Evolutionary conservation across 2,888 invertebrate genomes (phyloP), one percentile per base, ranked within the genome.

Genomic region (Parascotia fuliginaria): DNA sequence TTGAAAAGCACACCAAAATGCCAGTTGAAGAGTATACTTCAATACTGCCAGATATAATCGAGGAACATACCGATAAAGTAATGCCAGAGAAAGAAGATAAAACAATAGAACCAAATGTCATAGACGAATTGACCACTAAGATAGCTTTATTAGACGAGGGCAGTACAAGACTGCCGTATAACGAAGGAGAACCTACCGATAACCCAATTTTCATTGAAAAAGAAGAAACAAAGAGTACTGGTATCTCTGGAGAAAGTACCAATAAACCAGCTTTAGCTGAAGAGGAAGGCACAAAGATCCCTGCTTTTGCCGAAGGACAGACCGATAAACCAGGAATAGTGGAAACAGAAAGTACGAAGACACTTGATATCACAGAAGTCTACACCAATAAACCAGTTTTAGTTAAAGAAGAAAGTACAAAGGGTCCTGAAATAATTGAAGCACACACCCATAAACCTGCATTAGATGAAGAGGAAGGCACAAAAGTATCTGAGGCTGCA

Each of bases 251-350:
- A 12, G 33, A 27, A 22, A 11, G 13, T 12, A 43, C 36, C 5
- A 9, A 29, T 7, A 22, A 16, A 9, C 29, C 36, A 27, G 27
- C 33, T 37, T 12, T 12, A 0, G 7, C 16, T 24, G 32, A 32
- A 40, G 39, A 46, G 13, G 15, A 13, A n/a, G 14, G 11, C 3
- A 28, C 28, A 7, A 34, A 27, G 12, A 6, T 7, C 12, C 34
- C 40, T 11, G 19, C 2, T 3, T 19, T 19, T 3, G 2, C 5
- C 5, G 19, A 15, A 9, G 13, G 13, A 14, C 15, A 31, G n/a
- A 31, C 41, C 41, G 58, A 62, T 12, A 31, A 41, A 41, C 15
- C 42, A 15, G 28, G 15, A 15, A 9, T 34, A 6, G n/a, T 11
- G 3, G 34, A 42, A 9, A 24, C 16, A 15, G 14, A 44, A 50